Conservation (phyloP, 2,113 vertebrate genomes). For the Tragelaphus imberbis region DNA sequence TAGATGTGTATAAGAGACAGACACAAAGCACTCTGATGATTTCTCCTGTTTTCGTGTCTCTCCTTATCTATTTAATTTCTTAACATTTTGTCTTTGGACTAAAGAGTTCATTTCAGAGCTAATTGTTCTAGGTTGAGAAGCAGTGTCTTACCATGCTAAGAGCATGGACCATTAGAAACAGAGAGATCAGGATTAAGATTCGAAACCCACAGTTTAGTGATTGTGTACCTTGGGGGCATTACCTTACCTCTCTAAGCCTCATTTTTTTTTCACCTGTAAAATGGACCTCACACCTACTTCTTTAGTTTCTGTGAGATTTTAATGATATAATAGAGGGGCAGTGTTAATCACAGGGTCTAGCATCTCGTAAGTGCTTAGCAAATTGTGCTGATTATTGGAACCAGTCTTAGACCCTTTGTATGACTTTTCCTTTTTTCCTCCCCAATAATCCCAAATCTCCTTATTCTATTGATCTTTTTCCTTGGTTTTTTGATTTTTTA, state of each 20-base stretch:
- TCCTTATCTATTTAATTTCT: neutral
- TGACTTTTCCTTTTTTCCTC: neutral
- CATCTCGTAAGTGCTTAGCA: neutral
- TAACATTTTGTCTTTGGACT: neutral
- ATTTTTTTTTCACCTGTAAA: neutral
- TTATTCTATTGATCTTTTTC: neutral
- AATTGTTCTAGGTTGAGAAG: neutral
- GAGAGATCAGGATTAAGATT: neutral
- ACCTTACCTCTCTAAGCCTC: neutral
- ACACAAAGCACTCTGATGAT: neutral
- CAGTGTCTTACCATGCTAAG: neutral
- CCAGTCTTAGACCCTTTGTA: neutral
- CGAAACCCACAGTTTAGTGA: neutral
- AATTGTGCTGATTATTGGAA: neutral
- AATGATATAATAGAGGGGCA: neutral
- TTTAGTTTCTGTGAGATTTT: neutral
- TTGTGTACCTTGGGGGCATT: neutral
- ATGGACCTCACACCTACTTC: neutral
- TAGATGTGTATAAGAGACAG: too few relatives aligned
- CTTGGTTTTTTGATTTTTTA: neutral
- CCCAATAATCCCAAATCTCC: neutral
- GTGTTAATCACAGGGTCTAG: neutral
- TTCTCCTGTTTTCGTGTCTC: neutral
- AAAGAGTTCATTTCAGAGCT: neutral
- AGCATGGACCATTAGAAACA: neutral